Base-by-base conservation (phyloP, 2,888 invertebrate species). In the Exocentrus adspersus region DNA sequence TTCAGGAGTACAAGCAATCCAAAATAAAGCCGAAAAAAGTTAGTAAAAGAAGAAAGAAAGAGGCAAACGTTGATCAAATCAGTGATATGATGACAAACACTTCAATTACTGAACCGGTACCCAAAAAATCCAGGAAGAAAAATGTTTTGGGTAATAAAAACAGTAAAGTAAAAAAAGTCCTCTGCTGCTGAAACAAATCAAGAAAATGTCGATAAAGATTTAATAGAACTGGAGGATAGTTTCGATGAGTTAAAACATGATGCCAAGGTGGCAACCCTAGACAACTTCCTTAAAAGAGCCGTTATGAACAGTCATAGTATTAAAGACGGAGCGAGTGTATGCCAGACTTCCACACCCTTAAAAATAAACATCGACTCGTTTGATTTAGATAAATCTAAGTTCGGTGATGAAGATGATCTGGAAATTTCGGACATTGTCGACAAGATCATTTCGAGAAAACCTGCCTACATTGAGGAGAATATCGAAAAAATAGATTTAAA, bases 341-440 rank as follows among this genome's bases (percentile, higher is more conserved):
- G 28, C 17, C 57, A 53, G 1, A 70, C 72, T 4, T 77, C 77
- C n/a, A 78, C 76, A 9, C 75, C 76, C 12, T 10, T n/a, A 7
- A 30, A 46, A 10, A 48, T 48, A 14, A 43, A 68, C 14, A 9
- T 37, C n/a, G n/a, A n/a, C 1, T 46, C 62, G 6, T 65, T 75
- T 45, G 70, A 76, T 68, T 69, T 76, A 24, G 75, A 81, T 62
- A 61, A 69, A 42, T 81, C 81, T 0, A 71, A 68, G 58, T 80
- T 82, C 73, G 82, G 80, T 1, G 84, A 84, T 43, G 81, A 83
- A 64, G 73, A 80, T 16, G 80, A 82, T 12, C 77, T 82, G 7
- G 82, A 88, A 64, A 79, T 88, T 75, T 87, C 88, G 0, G 80
- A 82, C 32, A 85, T 88, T 60, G 81, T 89, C 10, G 83, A 87